phyloP scores from a whole-genome alignment of 2,888 invertebrate genomes.

The Leptothorax acervorum region DNA sequence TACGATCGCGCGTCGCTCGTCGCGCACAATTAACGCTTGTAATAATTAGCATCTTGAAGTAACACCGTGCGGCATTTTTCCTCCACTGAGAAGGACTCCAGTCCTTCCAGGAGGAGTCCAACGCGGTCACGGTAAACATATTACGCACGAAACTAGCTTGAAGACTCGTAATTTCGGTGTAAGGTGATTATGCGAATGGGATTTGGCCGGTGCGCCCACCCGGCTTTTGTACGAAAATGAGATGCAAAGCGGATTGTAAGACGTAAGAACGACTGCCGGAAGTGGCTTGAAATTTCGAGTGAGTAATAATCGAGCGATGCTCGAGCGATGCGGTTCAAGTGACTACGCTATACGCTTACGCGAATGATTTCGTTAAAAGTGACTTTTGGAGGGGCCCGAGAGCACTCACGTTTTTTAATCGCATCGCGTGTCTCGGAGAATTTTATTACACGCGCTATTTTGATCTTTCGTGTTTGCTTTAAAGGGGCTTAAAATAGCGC shows the following conservation, averaged over 20 bases:
- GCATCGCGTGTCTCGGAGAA: background rate
- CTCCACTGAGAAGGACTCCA: background rate
- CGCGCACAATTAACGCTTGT: background rate
- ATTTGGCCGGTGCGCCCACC: background rate
- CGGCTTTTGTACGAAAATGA: slow-evolving; percentile 36
- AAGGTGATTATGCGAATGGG: slow-evolving; percentile 37
- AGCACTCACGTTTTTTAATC: background rate
- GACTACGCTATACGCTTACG: background rate
- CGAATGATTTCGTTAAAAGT: slow-evolving; percentile 17
- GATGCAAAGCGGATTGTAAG: slow-evolving; percentile 42
- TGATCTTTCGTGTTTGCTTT: background rate
- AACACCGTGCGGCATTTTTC: background rate
- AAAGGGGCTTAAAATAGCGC: background rate
- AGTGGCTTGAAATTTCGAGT: background rate
- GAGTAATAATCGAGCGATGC: background rate
- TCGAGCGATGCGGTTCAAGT: background rate
- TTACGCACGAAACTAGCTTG: slow-evolving; percentile 21
- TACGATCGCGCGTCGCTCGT: background rate
- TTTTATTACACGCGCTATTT: slow-evolving; percentile 35
- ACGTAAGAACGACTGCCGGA: slow-evolving; percentile 17
- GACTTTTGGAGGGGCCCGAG: background rate
- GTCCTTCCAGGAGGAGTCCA: background rate
- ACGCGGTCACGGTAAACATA: background rate
- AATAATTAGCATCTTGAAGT: background rate
- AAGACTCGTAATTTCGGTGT: slow-evolving; percentile 29